A percentile compares a stretch with the other conserved stretches of the same genome.
Evolutionary conservation across 2,113 vertebrate genomes (phyloP).

Genomic region (Megaleporinus macrocephalus): DNA sequence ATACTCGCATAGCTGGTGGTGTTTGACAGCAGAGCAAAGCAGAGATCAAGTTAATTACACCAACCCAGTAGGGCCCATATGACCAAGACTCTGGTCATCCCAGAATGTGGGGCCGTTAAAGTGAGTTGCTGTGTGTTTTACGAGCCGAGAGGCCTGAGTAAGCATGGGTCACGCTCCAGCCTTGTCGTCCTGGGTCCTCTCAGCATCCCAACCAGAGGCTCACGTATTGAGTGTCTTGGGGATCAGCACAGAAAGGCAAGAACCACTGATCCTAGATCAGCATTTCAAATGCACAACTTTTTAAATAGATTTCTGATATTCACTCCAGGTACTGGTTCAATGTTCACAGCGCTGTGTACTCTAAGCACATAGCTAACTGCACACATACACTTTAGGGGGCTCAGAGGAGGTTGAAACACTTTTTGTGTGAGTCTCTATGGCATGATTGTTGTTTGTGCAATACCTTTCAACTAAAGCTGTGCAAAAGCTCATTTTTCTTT

Average conservation of each 20-base stretch:
- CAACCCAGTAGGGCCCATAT: not conserved
- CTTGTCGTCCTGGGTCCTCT: not conserved
- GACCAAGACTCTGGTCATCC: not conserved
- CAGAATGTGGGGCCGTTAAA: not conserved
- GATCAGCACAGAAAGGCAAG: constrained; percentile 21
- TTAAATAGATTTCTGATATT: not conserved
- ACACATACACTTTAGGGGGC: not conserved
- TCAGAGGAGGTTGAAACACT: not conserved
- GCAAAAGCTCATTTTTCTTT: too few species aligned
- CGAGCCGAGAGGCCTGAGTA: not conserved
- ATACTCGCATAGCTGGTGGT: not conserved
- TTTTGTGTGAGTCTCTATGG: too few species aligned
- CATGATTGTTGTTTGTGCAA: too few species aligned
- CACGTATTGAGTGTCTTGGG: constrained; percentile 12
- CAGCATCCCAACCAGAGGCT: not conserved
- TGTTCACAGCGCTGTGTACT: not conserved
- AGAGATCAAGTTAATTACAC: constrained; percentile 32
- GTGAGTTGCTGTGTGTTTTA: constrained; percentile 35
- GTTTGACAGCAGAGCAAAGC: not conserved
- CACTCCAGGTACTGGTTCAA: not conserved
- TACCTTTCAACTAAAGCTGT: too few species aligned
- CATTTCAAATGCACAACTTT: not conserved
- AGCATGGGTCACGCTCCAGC: constrained; percentile 1
- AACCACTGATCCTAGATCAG: not conserved
- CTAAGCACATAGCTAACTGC: not conserved